Evolutionary conservation across 2,888 invertebrate species (phyloP).

Genomic region (Hymenopus coronatus): DNA sequence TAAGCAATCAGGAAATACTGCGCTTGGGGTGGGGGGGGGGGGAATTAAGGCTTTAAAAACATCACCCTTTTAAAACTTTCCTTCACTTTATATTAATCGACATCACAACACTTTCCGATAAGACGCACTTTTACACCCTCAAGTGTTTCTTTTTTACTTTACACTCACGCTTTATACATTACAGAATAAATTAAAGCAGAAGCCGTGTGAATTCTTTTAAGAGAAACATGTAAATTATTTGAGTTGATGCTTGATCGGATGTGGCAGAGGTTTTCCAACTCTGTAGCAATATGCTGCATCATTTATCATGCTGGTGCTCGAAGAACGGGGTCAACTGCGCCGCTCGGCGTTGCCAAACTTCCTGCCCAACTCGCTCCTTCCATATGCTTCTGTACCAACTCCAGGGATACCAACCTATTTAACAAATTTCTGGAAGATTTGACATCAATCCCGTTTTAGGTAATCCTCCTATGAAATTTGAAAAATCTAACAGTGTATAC

Average conservation of each 20-base stretch:
- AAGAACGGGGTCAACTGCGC: neutral
- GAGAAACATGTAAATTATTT: constrained; percentile 7
- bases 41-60: constrained; percentile 11
- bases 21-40: too few relatives aligned
- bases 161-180: neutral
- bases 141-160: neutral
- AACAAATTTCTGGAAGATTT: too few relatives aligned
- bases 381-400: too few relatives aligned
- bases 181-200: neutral
- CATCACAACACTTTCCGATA: neutral
- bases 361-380: too few relatives aligned
- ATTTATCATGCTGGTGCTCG: neutral
- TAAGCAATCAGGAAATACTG: neutral
- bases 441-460: too few relatives aligned
- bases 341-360: neutral
- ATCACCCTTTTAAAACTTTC: neutral
- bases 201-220: neutral
- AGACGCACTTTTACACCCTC: neutral
- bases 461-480: too few relatives aligned
- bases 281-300: constrained; percentile 1
- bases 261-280: constrained; percentile 13
- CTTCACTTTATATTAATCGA: constrained; percentile 15
- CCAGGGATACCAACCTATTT: too few relatives aligned
- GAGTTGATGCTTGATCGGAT: neutral
- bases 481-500: too few relatives aligned